Percentiles rank a stretch among this genome's conserved stretches.
phyloP scores from a whole-genome alignment of 2,113 vertebrate species.

The Felis catus region DNA sequence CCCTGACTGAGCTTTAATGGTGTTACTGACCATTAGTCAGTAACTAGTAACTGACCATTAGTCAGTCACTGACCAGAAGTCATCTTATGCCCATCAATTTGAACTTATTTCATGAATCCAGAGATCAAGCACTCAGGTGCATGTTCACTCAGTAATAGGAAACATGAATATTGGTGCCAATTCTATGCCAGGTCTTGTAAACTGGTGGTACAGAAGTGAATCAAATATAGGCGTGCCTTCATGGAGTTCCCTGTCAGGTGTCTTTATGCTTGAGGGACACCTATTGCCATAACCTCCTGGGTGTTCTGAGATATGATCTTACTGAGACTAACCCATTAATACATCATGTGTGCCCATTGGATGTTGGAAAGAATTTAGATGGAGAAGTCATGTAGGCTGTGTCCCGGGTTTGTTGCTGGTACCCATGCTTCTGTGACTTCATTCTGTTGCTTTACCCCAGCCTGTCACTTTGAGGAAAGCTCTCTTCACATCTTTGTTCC shows the following conservation, averaged over 20 bases:
- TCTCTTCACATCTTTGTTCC: slow-evolving; percentile 69
- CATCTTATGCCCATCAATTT: neutral
- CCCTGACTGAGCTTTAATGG: neutral
- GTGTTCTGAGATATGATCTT: neutral
- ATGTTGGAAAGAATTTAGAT: neutral
- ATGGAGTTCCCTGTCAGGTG: neutral
- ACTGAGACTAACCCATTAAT: neutral
- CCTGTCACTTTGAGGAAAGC: slow-evolving; percentile 61
- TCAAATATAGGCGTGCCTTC: neutral
- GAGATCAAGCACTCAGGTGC: neutral
- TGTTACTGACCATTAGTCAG: neutral
- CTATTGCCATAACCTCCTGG: neutral
- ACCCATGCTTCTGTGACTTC: neutral
- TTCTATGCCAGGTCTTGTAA: neutral
- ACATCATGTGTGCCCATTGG: neutral
- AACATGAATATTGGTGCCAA: neutral
- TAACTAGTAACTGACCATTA: too few relatives aligned
- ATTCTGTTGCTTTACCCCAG: neutral
- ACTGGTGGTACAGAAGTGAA: neutral
- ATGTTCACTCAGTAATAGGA: neutral
- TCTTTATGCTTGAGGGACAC: neutral
- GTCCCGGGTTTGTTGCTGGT: neutral
- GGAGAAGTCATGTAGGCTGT: neutral
- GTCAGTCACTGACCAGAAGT: neutral
- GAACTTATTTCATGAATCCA: neutral